These are phyloP conservation scores for Pempheris klunzingeri DNA, from an alignment of 2,797 vertebrate species.

Conservation along the genomic window DNA sequence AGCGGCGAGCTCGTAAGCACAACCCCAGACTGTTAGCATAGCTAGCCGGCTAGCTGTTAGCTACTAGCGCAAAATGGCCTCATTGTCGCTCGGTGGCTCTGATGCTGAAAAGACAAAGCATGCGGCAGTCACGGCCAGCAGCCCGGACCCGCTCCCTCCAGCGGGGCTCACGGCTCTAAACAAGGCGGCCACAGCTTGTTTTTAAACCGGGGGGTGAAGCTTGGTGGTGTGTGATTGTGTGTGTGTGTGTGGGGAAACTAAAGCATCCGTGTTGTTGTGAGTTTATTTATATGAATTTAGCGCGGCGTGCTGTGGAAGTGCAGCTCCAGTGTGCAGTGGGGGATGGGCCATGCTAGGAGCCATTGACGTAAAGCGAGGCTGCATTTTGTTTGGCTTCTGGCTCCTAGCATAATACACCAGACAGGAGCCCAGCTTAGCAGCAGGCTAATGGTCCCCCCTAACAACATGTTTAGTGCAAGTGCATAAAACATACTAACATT, in stretches of 20 bases:
- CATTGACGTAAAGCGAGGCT: conserved; percentile 78
- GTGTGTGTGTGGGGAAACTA: fast-evolving
- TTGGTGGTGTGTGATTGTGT: no score
- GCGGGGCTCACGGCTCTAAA: fast-evolving
- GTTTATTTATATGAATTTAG: conserved; percentile 43
- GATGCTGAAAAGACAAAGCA: conserved; percentile 85
- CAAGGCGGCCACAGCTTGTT: fast-evolving
- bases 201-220: no score
- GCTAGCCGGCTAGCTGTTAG: conserved; percentile 76
- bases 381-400: conserved; percentile 70
- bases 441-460: not conserved
- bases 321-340: conserved; percentile 66
- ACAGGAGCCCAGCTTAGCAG: not conserved
- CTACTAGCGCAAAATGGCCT: conserved; percentile 85
- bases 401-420: conserved; percentile 39
- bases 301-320: conserved; percentile 49
- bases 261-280: not conserved
- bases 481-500: no score
- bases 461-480: not conserved
- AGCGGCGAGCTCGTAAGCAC: conserved; percentile 14
- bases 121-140: conserved; percentile 57
- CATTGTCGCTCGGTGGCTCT: conserved; percentile 78
- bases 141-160: not conserved
- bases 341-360: conserved; percentile 75
- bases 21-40: conserved; percentile 19